Conservation (phyloP, 2,113 vertebrate species). For the Bubo bubo region DNA sequence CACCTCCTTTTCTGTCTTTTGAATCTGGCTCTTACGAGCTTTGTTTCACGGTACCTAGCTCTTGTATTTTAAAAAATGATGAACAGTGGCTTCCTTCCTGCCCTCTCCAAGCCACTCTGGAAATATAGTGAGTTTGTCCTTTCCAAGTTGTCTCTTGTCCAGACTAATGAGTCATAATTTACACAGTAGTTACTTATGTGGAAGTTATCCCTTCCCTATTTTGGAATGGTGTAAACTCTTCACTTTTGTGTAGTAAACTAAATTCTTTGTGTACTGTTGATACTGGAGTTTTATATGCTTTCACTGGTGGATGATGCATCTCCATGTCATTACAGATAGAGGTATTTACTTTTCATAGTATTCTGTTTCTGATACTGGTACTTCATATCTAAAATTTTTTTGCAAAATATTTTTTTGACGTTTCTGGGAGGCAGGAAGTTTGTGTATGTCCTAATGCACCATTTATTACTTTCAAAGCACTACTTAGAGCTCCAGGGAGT, state of each 20-base stretch:
- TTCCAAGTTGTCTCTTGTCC: slow-evolving; percentile 13
- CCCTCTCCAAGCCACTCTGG: neutral
- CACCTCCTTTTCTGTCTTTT: neutral
- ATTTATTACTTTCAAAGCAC: neutral
- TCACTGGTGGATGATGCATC: neutral
- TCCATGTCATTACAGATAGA: neutral
- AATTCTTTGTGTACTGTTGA: neutral
- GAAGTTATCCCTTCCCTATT: neutral
- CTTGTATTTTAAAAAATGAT: neutral
- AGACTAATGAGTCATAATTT: slow-evolving; percentile 1
- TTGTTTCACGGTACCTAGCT: neutral
- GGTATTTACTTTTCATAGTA: neutral
- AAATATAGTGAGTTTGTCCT: neutral
- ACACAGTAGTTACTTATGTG: neutral
- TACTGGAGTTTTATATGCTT: neutral
- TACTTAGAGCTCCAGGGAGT: neutral
- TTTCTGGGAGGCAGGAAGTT: neutral
- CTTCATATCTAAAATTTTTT: neutral
- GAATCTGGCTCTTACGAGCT: neutral
- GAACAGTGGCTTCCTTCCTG: neutral
- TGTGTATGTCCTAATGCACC: neutral
- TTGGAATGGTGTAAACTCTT: neutral
- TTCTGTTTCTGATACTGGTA: neutral
- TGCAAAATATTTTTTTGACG: neutral
- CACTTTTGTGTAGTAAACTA: neutral